Evolutionary conservation across 2,888 invertebrate genomes (phyloP).

Genomic region (Stenodema calcarata): DNA sequence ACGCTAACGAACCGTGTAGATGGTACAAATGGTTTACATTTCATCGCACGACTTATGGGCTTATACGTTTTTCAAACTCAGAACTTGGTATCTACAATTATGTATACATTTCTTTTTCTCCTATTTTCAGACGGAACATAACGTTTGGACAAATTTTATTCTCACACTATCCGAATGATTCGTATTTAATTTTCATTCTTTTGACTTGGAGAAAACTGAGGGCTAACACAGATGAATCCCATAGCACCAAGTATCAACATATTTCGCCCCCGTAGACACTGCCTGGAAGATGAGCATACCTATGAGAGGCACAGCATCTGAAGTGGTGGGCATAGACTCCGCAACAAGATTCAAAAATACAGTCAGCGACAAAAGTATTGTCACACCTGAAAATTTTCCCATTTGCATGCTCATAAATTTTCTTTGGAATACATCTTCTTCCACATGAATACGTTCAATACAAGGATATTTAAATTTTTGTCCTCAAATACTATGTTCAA

Average conservation of each 20-base stretch:
- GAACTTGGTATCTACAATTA: too few relatives aligned
- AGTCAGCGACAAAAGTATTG: conserved; percentile 93
- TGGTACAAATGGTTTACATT: too few relatives aligned
- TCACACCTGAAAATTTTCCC: conserved; percentile 74
- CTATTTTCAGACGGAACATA: too few relatives aligned
- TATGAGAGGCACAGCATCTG: conserved; percentile 87
- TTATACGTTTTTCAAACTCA: too few relatives aligned
- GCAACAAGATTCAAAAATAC: conserved; percentile 98
- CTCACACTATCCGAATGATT: neutral
- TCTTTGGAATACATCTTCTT: neutral
- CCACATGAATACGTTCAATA: neutral
- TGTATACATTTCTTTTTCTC: too few relatives aligned
- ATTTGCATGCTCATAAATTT: neutral
- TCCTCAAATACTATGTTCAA: neutral
- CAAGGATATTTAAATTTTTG: neutral
- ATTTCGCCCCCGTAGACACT: conserved; percentile 49
- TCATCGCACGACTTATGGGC: too few relatives aligned
- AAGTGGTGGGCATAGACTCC: conserved; percentile 97
- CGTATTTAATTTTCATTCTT: neutral
- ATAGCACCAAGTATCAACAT: conserved; percentile 53
- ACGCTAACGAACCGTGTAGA: too few relatives aligned
- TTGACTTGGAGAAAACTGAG: neutral
- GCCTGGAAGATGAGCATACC: conserved; percentile 48
- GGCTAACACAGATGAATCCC: neutral
- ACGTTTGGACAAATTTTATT: neutral